A percentile compares a stretch with the other conserved stretches of the same genome.
These are phyloP conservation scores for Indicator maculatus DNA, from an alignment of 2,113 vertebrate species.

Conservation along the genomic window DNA sequence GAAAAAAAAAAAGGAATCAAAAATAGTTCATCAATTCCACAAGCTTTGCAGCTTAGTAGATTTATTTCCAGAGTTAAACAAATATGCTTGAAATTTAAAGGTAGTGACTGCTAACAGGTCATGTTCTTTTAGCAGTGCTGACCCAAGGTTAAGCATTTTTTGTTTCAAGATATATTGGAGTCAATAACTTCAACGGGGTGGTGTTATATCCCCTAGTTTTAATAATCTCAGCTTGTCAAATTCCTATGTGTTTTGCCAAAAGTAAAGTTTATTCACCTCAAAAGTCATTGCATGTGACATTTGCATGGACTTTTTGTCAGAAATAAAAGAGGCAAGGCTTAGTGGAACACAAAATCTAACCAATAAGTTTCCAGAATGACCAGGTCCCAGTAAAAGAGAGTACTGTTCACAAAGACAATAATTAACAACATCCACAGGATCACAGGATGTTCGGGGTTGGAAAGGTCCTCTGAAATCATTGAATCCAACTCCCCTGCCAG, in stretches of 20 bases:
- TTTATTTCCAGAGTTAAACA: not conserved
- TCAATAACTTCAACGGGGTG: not conserved
- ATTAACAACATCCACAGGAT: not conserved
- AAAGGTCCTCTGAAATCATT: too few species aligned
- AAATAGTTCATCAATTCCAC: not conserved
- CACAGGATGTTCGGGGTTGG: too few species aligned
- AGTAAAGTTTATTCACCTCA: not conserved
- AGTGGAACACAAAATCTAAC: not conserved
- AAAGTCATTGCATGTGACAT: not conserved
- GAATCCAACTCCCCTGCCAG: too few species aligned
- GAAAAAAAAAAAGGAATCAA: not conserved
- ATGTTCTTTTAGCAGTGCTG: not conserved
- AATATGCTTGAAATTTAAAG: conserved; percentile 2
- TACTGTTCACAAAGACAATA: not conserved
- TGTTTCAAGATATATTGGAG: not conserved
- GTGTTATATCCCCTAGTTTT: not conserved
- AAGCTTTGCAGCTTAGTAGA: not conserved
- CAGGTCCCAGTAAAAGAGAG: not conserved
- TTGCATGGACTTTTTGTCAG: not conserved
- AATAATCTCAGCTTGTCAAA: not conserved
- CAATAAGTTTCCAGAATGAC: not conserved
- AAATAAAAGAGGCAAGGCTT: not conserved
- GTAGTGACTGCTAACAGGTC: not conserved
- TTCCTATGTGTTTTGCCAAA: not conserved
- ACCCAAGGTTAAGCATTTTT: not conserved